phyloP scores from a whole-genome alignment of 2,888 invertebrate species.

The Bellardia bayeri region DNA sequence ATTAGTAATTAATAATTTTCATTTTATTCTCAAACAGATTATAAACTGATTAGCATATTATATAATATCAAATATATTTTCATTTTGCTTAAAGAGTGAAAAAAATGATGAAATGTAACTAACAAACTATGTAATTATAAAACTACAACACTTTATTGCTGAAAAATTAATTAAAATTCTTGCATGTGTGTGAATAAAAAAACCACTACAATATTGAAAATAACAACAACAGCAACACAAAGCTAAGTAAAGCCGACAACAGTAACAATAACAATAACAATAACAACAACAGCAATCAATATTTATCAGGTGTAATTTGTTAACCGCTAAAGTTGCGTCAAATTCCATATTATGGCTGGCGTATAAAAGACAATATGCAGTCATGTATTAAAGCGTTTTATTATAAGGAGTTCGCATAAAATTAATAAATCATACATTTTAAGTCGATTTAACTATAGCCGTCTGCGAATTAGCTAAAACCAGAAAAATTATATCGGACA shows the following conservation, averaged over 20 bases:
- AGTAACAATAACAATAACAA: not conserved
- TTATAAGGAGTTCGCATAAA: not conserved
- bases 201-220: not conserved
- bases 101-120: not conserved
- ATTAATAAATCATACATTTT: not conserved
- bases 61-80: constrained; percentile 3
- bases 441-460: no score
- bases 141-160: constrained; percentile 24
- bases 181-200: not conserved
- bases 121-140: constrained; percentile 55
- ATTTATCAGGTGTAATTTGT: constrained; percentile 30
- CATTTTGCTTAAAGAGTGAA: not conserved
- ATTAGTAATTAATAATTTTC: not conserved
- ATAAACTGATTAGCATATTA: constrained; percentile 32
- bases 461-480: no score
- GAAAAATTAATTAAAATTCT: constrained; percentile 67
- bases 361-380: not conserved
- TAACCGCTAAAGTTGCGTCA: constrained; percentile 47
- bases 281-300: not conserved
- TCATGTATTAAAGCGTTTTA: not conserved
- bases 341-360: not conserved
- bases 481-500: no score
- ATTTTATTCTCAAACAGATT: not conserved
- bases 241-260: not conserved
- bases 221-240: constrained; percentile 6